Percentiles rank a stretch among this genome's conserved stretches.
Evolutionary conservation across 2,113 vertebrate genomes (phyloP).

Genomic region (Mormoops blainvillei): DNA sequence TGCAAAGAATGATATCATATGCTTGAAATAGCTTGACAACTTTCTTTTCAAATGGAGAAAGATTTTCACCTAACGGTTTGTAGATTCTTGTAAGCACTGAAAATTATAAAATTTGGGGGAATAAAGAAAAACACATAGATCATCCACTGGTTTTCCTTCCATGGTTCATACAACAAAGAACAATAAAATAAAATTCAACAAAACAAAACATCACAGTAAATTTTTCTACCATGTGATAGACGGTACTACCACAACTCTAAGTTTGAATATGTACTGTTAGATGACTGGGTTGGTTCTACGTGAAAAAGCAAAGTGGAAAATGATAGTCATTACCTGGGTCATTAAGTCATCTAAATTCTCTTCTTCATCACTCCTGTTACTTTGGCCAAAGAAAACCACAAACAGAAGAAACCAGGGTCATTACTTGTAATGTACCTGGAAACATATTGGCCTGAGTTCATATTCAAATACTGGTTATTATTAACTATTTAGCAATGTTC

Average conservation of each 20-base stretch:
- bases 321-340: not conserved
- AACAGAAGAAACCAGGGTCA: not conserved
- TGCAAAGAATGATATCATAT: constrained; percentile 31
- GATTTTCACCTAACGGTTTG: not conserved
- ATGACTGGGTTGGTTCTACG: not conserved
- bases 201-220: not conserved
- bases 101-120: not conserved
- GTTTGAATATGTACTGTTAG: not conserved
- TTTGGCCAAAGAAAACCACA: not conserved
- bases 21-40: constrained; percentile 54
- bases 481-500: not conserved
- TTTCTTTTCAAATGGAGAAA: constrained; percentile 26
- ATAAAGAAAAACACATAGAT: not conserved
- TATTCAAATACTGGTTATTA: not conserved
- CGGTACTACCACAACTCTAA: not conserved
- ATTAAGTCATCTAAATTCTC: not conserved
- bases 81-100: not conserved
- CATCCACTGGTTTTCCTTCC: not conserved
- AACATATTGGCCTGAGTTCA: not conserved
- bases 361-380: not conserved
- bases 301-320: not conserved
- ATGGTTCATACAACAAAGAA: not conserved
- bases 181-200: not conserved
- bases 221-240: not conserved
- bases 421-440: not conserved